Evolutionary conservation across 23 tunicate genomes (phyloP), one percentile per base, ranked within the genome.

Genomic region (Halocynthia aurantium): DNA sequence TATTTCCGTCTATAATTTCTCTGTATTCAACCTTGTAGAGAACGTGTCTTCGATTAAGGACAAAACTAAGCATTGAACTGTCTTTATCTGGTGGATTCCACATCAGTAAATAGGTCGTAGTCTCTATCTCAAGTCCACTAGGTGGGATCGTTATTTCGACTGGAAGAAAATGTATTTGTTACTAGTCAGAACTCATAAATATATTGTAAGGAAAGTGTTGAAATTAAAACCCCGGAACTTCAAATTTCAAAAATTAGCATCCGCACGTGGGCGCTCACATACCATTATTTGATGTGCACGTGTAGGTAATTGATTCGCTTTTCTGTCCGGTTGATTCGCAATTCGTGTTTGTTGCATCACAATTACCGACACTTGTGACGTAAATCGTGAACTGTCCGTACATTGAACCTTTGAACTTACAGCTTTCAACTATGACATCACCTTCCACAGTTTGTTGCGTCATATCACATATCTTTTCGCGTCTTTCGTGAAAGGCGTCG

Each of bases 371-470:
- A 11, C 49, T 8, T 8, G 70, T 49, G 31, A 65, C 70, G 49
- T 49, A 65, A 40, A 65, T 20, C 31, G 70, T 65, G 31, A 65
- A 65, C 19, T 65, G 22, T 5, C 70, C 70, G 70, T 65, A 65
- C 70, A 65, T 65, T 65, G 70, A 20, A 9, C 70, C 70, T 20
- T 65, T 40, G 19, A 65, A 20, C 10, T 49, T 49, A 15, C 70
- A 65, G 31, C 70, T 65, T 65, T 65, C 70, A 8, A 49, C 31
- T 10, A 65, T 15, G 70, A 65, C 70, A 15, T 65, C 70, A 65
- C 70, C 70, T 20, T 65, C 70, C 49, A 65, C 31, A 49, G 49
- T 65, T 65, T 65, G 70, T 65, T 65, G 49, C 19, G 70, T 65
- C 19, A 65, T 49, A 65, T 40, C 22, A 6, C 70, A 65, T 40